Conservation (phyloP, 2,113 vertebrate species). For the Dasypus novemcinctus region DNA sequence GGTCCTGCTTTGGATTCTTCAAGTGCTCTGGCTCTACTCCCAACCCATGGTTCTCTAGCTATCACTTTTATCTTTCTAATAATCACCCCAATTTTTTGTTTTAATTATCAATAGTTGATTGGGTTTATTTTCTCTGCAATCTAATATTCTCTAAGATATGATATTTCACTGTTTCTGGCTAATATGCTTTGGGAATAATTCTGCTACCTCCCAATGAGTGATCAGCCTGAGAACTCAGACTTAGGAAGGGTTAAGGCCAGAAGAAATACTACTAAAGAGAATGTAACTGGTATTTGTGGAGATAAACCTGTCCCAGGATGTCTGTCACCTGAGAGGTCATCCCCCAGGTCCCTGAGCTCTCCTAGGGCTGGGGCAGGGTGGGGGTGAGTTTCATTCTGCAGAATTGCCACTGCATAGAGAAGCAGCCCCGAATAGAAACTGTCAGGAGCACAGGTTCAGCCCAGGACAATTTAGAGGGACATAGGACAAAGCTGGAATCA, state of each 20-base stretch:
- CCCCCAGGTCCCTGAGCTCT: not conserved
- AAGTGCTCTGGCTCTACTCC: not conserved
- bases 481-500: not conserved
- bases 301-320: not conserved
- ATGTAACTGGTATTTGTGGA: not conserved
- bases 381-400: not conserved
- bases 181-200: not conserved
- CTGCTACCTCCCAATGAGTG: not conserved
- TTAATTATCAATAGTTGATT: not conserved
- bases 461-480: not conserved
- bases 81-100: not conserved
- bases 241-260: not conserved
- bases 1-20: not conserved
- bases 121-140: not conserved
- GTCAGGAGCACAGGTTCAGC: not conserved
- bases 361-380: too few relatives aligned
- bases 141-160: not conserved
- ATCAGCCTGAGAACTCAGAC: not conserved
- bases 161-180: not conserved
- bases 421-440: not conserved
- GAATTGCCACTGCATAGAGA: not conserved
- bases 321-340: not conserved
- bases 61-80: not conserved
- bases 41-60: not conserved
- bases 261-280: not conserved